These are phyloP conservation scores for Drosophila orosa DNA, from an alignment of 1,140 invertebrate genomes.

Conservation along the genomic window DNA sequence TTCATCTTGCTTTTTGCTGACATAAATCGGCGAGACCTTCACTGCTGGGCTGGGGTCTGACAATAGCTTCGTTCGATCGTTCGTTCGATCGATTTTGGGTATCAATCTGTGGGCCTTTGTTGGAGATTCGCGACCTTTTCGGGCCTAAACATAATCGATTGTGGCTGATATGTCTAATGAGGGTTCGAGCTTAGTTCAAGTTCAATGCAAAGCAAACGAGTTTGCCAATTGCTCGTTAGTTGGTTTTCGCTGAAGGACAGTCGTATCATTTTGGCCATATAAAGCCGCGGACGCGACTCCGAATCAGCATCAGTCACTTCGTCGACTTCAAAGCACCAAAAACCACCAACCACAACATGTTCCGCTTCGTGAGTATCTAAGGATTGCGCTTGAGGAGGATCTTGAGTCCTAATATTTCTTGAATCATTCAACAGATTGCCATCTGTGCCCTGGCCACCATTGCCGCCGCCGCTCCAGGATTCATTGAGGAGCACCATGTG, in stretches of 20 bases:
- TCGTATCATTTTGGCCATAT: slow-evolving; percentile 59
- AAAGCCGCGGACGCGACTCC: slow-evolving; percentile 29
- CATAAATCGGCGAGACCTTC: slow-evolving; percentile 30
- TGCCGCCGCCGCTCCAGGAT: slow-evolving; percentile 69
- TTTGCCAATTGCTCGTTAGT: slow-evolving; percentile 59
- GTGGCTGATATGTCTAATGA: slow-evolving; percentile 24
- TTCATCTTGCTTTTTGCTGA: slow-evolving; percentile 53
- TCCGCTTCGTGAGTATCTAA: slow-evolving; percentile 71
- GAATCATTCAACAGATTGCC: slow-evolving; percentile 36
- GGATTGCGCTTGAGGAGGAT: not conserved
- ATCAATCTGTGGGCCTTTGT: slow-evolving; percentile 22
- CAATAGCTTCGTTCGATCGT: slow-evolving; percentile 3
- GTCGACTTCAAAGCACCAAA: slow-evolving; percentile 49
- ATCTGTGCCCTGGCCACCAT: slow-evolving; percentile 69
- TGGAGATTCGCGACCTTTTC: slow-evolving; percentile 25
- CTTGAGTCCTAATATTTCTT: not conserved
- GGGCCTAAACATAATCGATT: slow-evolving; percentile 32
- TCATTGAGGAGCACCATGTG: slow-evolving; percentile 67
- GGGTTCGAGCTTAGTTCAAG: slow-evolving; percentile 54
- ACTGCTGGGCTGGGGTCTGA: slow-evolving; percentile 1
- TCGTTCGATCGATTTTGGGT: not conserved
- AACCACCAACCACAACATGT: slow-evolving; percentile 46
- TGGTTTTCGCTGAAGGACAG: slow-evolving; percentile 63
- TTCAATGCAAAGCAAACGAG: slow-evolving; percentile 66
- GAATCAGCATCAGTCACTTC: slow-evolving; percentile 65